Percentiles rank a stretch among this genome's conserved stretches.
These are phyloP conservation scores for Struthio camelus DNA, from an alignment of 2,113 vertebrate genomes.

Conservation along the genomic window DNA sequence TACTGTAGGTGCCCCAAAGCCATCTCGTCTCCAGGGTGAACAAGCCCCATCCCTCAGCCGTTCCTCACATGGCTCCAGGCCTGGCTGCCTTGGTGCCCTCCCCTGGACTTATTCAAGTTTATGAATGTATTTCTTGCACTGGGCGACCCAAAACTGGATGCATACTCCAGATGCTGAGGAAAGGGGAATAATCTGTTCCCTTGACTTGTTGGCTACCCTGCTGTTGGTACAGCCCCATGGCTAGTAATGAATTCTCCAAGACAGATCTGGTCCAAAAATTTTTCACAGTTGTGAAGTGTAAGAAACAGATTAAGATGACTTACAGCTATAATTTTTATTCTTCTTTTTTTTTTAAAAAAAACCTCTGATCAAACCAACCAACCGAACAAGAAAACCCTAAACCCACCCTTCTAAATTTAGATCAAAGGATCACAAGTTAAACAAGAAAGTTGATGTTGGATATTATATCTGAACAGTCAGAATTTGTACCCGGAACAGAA, in stretches of 20 bases:
- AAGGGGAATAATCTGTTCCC: neutral
- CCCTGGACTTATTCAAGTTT: neutral
- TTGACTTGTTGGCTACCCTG: neutral
- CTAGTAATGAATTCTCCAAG: neutral
- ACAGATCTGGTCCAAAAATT: neutral
- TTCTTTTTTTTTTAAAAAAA: neutral
- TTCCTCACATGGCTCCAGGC: neutral
- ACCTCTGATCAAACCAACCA: too few relatives aligned
- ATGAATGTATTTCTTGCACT: neutral
- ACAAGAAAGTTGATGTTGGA: neutral
- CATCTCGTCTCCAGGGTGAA: neutral
- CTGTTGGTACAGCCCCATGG: neutral
- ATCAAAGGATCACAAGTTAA: neutral
- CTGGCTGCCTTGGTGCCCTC: neutral
- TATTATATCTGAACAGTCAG: neutral
- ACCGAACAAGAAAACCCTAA: neutral
- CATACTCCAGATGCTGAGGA: neutral
- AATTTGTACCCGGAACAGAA: neutral
- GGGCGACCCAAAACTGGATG: neutral
- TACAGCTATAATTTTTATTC: neutral
- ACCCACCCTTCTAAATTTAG: neutral
- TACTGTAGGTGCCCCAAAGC: neutral
- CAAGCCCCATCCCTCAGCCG: neutral
- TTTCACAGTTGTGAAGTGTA: neutral
- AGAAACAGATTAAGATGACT: neutral